Conservation (phyloP, 2,888 invertebrate species). For the Oligia strigilis region DNA sequence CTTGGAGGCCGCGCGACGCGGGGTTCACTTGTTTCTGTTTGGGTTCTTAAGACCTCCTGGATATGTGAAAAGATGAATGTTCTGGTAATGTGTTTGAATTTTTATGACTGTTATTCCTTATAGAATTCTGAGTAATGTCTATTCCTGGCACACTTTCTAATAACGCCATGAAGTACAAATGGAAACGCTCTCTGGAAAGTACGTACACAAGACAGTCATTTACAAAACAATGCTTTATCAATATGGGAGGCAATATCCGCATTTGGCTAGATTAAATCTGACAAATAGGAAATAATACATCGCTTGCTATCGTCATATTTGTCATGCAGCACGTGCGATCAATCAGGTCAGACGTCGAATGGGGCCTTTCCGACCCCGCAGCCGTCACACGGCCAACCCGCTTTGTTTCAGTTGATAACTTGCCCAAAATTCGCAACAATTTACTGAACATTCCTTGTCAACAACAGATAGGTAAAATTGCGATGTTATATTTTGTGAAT, state of each 20-base stretch:
- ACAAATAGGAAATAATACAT: slow-evolving; percentile 27
- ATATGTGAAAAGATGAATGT: slow-evolving; percentile 18
- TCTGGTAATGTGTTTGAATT: slow-evolving; percentile 2
- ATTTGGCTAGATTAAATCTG: neutral
- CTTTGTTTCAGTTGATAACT: slow-evolving; percentile 32
- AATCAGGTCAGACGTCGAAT: slow-evolving; percentile 2
- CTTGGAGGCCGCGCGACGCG: slow-evolving; percentile 2
- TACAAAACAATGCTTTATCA: slow-evolving; percentile 4
- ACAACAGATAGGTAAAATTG: slow-evolving; percentile 39
- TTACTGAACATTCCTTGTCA: slow-evolving; percentile 42
- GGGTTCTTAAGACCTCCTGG: slow-evolving; percentile 11
- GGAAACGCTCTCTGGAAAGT: neutral
- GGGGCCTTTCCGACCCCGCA: slow-evolving; percentile 8
- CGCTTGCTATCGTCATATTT: slow-evolving; percentile 27
- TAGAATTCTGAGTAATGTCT: neutral
- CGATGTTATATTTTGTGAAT: slow-evolving; percentile 38
- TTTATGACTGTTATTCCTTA: neutral
- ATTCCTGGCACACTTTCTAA: neutral
- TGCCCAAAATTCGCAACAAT: slow-evolving; percentile 39
- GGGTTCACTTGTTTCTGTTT: slow-evolving; percentile 38
- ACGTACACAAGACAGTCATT: neutral
- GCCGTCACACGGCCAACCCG: neutral
- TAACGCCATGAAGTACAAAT: neutral
- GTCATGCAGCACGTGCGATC: slow-evolving; percentile 19
- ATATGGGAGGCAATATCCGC: neutral